Evolutionary conservation across 2,888 invertebrate species (phyloP), one percentile per base, ranked within the genome.

Genomic region (Lithophane socia): DNA sequence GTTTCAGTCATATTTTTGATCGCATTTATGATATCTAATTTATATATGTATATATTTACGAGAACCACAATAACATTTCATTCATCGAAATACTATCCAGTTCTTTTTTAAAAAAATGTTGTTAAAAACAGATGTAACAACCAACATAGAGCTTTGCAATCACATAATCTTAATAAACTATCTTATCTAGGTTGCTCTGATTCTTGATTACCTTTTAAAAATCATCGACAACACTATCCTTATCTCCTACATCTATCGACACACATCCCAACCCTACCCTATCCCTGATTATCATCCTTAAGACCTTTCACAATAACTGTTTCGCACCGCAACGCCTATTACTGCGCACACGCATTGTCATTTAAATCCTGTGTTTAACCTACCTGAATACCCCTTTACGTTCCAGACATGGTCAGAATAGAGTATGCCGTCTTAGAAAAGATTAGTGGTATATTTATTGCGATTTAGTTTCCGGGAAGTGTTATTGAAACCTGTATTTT

Each of bases 251-350:
- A 58, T 80, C 49, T 81, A 88, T 87, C 88, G 89, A 89, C n/a
- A 89, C 13, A 21, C 9, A 71, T 61, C 9, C 49, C 79, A 76
- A 42, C 90, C 85, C 88, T 83, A 88, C 80, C 89, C 37, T 90
- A 90, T 74, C 75, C 75, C 90, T 91, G 95, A 95, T 96, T 95
- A 95, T 93, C 93, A 89, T 87, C 86, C 86, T 91, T 88, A 90
- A 92, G 90, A 89, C 84, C 86, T 79, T 85, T 81, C 91, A 94
- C 93, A 95, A 95, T 91, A 90, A 87, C 82, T 86, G 88, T 91
- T 94, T 95, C 93, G 94, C 95, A 95, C 96, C 95, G 95, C 95
- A 94, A 93, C 95, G 95, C 94, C 93, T 95, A 94, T 96, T 96
- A 96, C 92, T 83, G 92, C 87, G 93, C 93, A 92, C 87, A 90